Conservation (phyloP, 2,797 vertebrate species). For the Sebastiscus tertius region DNA sequence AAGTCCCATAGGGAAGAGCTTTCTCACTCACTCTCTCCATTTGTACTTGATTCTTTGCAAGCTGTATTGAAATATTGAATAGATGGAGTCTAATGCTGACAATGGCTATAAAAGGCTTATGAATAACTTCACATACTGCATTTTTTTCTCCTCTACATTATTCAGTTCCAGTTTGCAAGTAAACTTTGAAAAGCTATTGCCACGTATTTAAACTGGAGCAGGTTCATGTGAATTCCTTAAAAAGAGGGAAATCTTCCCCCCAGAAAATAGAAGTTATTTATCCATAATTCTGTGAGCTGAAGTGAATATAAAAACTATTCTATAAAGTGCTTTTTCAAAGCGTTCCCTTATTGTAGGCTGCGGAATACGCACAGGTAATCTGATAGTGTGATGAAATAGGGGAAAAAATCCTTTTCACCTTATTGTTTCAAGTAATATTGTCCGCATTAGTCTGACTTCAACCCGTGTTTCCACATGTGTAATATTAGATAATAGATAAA, state of each 20-base stretch:
- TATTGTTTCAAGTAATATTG: background rate
- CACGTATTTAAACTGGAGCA: constrained; percentile 47
- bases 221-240: constrained; percentile 44
- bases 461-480: background rate
- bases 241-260: constrained; percentile 13
- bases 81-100: constrained; percentile 76
- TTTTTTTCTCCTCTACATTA: constrained; percentile 59
- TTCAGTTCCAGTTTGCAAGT: constrained; percentile 63
- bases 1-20: constrained; percentile 57
- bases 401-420: background rate
- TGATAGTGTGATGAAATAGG: background rate
- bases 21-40: constrained; percentile 40
- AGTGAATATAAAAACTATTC: constrained; percentile 22
- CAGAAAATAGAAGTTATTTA: constrained; percentile 39
- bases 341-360: background rate
- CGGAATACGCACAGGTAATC: constrained; percentile 2
- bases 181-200: constrained; percentile 59
- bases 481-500: background rate
- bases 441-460: background rate
- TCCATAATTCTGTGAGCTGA: constrained; percentile 35
- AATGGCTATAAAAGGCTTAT: constrained; percentile 75
- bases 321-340: background rate
- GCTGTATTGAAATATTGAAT: constrained; percentile 81
- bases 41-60: constrained; percentile 58
- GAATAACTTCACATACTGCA: constrained; percentile 65